A percentile compares a stretch with the other conserved stretches of the same genome.
Evolutionary conservation across 2,888 invertebrate genomes (phyloP).

Genomic region (Plemyria rubiginata): DNA sequence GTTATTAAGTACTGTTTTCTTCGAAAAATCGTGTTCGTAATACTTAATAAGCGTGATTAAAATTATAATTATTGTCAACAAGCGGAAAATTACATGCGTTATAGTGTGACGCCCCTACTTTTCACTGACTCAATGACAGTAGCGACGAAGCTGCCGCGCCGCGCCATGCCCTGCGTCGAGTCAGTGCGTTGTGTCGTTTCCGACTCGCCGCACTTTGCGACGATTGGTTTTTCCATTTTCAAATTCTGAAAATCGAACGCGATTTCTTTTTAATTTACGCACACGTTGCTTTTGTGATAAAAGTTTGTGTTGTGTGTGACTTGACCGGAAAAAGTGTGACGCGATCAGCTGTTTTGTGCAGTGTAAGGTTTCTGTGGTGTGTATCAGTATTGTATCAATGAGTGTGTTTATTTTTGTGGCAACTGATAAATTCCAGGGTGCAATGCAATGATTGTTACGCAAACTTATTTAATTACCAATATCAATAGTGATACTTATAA

Average conservation of each 20-base stretch:
- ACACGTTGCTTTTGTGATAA: constrained; percentile 69
- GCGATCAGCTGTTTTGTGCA: constrained; percentile 23
- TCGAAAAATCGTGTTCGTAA: constrained; percentile 35
- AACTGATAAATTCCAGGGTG: constrained; percentile 20
- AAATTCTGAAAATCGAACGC: constrained; percentile 53
- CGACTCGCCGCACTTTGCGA: constrained; percentile 69
- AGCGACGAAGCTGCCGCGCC: constrained; percentile 16
- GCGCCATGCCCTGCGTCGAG: constrained; percentile 51
- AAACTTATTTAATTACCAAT: constrained; percentile 9
- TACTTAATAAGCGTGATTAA: constrained; percentile 47
- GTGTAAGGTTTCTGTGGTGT: constrained; percentile 59
- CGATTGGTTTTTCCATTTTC: constrained; percentile 52
- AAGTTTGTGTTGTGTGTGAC: constrained; percentile 58
- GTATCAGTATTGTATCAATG: constrained; percentile 17
- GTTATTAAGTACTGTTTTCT: constrained; percentile 2
- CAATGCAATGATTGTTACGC: constrained; percentile 21
- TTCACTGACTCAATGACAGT: constrained; percentile 68
- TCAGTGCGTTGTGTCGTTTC: constrained; percentile 74
- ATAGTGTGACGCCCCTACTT: constrained; percentile 75
- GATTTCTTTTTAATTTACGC: constrained; percentile 48
- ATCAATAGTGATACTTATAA: constrained; percentile 14
- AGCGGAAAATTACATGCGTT: constrained; percentile 69
- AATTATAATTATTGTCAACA: constrained; percentile 68
- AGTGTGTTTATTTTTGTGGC: constrained; percentile 13
- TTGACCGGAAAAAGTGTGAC: constrained; percentile 47